A percentile compares a stretch with the other conserved stretches of the same genome.
Conservation (phyloP, 2,797 vertebrate species). For the Catharus ustulatus region DNA sequence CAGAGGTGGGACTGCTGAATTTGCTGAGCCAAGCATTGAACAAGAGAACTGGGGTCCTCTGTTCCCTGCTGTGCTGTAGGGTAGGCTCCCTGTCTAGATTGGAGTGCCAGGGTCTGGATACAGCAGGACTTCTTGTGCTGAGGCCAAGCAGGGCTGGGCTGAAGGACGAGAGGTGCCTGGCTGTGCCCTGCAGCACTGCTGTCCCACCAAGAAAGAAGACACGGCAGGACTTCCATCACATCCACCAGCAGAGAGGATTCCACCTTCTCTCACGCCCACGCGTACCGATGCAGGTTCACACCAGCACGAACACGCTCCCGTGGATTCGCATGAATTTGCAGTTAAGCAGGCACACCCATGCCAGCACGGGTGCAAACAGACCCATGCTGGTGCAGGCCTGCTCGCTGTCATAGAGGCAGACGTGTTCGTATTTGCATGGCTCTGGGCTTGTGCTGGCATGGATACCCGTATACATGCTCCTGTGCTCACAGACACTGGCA, state of each 20-base stretch:
- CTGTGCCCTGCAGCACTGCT: background rate
- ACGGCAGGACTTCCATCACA: background rate
- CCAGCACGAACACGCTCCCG: background rate
- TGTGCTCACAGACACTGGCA: background rate
- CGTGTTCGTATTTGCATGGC: background rate
- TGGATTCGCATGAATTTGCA: background rate
- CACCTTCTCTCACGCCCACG: background rate
- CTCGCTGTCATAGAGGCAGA: background rate
- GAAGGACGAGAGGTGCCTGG: background rate
- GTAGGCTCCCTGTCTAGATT: background rate
- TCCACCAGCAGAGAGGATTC: background rate
- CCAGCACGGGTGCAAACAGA: background rate
- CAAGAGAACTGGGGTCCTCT: background rate
- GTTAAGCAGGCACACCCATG: background rate
- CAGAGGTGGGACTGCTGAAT: background rate
- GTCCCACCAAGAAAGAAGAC: background rate
- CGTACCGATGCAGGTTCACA: background rate
- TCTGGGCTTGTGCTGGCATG: background rate
- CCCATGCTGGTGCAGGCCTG: background rate
- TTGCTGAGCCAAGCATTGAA: background rate
- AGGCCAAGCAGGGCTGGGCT: background rate
- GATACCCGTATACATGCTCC: background rate
- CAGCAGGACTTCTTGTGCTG: rapidly evolving
- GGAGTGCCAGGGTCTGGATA: background rate
- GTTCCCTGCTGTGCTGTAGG: background rate